Evolutionary conservation across 2,888 invertebrate species (phyloP), one percentile per base, ranked within the genome.

Genomic region (Nycteola revayana): DNA sequence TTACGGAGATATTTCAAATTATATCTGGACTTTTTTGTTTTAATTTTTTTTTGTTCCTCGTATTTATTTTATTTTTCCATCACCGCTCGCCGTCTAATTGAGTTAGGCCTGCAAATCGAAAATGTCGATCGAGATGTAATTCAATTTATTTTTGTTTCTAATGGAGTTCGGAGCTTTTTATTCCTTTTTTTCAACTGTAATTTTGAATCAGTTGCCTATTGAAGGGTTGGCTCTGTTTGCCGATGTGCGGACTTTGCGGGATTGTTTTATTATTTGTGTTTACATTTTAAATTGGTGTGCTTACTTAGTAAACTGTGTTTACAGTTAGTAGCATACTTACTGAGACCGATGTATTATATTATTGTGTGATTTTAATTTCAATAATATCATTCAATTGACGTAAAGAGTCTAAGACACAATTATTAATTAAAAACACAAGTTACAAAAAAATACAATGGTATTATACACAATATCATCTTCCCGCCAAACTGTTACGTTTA

Each of bases 1-100:
- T 88, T 87, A 85, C 88, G 84, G 83, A 85, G 87, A 88, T 88
- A 88, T 88, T 88, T 86, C 86, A 86, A 87, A 88, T 88, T 88
- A 88, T 87, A 88, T 87, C 88, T 87, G 83, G 82, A 83, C 83
- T 82, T 78, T 82, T 86, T 84, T 82, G 74, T 75, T 85, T 86
- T 76, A 76, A 79, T 77, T 86, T 86, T 86, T 79, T 84, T 80
- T 79, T 78, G 76, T 80, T 75, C 79, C 71, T 69, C 76, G 80
- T 86, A 86, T 87, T 88, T 88, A 86, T 86, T 88, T 85, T 88
- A 87, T 87, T 87, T 86, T 87, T 83, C 86, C 87, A 88, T 87
- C 86, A 80, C 81, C 84, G 78, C 75, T 74, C 75, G 14, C 75
- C 75, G 76, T 82, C 87, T 87, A 87, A 88, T 87, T 87, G 87